Evolutionary conservation across 1,140 invertebrate species (phyloP), one percentile per base, ranked within the genome.

Genomic region (Cydia pomonella): DNA sequence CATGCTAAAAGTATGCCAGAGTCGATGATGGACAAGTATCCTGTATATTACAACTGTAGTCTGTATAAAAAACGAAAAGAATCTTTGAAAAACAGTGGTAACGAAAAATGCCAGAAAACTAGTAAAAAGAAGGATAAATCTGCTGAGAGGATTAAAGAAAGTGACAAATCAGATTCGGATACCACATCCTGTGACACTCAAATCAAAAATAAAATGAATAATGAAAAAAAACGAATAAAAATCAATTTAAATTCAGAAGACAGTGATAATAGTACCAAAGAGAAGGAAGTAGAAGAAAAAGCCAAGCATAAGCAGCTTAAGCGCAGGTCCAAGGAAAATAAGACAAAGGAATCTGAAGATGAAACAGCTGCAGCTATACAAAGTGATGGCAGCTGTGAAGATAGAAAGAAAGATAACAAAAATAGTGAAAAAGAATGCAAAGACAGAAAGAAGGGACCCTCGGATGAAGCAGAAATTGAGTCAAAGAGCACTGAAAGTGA

Each of bases 1-100:
- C 18, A 81, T 18, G 81, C 82, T 23, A 83, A 74, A 71, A 50
- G 59, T n/a, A 84, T 92, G 82, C 73, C 88, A n/a, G 23, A 29
- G 53, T 75, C 81, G 2, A 76, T 86, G 73, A 74, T 78, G 76
- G 79, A 88, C 13, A 87, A 89, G 63, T 90, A 91, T 79, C 89
- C 89, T 33, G 84, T 91, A 27, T 89, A 85, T 78, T 80, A 88
- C 76, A 79, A 88, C 73, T 91, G 91, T 74, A 85, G 86, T 73
- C 79, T 91, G 21, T 88, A 86, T 27, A 16, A 25, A 13, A 59
- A 16, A 74, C 76, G 80, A 66, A 81, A 85, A 64, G 80, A 75
- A 25, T 75, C 72, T 64, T 33, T 63, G 21, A 62, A 38, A 21
- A 3, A 73, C 21, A 73, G 73, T 72, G 47, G 23, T 23, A 18